Percentiles rank a stretch among this genome's conserved stretches.
These are phyloP conservation scores for Volucella inflata DNA, from an alignment of 2,888 invertebrate genomes.

Conservation along the genomic window DNA sequence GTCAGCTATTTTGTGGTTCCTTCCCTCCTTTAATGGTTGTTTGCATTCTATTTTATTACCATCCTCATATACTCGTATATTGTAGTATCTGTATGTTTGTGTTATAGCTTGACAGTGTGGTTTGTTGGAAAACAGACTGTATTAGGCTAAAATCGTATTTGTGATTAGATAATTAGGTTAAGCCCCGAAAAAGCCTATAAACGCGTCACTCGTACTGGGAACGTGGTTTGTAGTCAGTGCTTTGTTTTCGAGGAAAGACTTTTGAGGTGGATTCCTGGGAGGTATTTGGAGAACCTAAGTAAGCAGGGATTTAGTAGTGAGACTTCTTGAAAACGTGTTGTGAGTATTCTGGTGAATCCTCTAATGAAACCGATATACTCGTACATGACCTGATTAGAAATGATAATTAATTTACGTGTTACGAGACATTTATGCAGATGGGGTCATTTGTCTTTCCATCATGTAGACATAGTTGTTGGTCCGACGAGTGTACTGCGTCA, in stretches of 20 bases:
- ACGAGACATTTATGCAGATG: too few relatives aligned
- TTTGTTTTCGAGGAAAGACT: slow-evolving; percentile 32
- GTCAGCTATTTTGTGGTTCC: slow-evolving; percentile 59
- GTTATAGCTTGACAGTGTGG: background rate
- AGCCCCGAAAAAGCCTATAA: background rate
- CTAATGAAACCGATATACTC: slow-evolving; percentile 6
- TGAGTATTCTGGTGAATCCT: slow-evolving; percentile 1
- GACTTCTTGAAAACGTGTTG: background rate
- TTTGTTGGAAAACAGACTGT: background rate
- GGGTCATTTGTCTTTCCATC: too few relatives aligned
- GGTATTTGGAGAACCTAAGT: slow-evolving; percentile 27
- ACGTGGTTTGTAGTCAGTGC: slow-evolving; percentile 16
- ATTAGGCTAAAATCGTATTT: slow-evolving; percentile 28
- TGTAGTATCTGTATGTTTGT: background rate
- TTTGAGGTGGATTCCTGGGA: background rate
- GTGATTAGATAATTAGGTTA: slow-evolving; percentile 39
- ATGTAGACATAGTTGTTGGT: too few relatives aligned
- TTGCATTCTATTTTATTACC: slow-evolving; percentile 45
- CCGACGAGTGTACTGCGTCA: too few relatives aligned
- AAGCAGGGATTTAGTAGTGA: background rate
- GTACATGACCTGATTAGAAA: background rate
- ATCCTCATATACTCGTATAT: slow-evolving; percentile 16
- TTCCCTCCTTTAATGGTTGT: slow-evolving; percentile 50
- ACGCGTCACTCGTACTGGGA: background rate
- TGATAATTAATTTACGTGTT: background rate